These are phyloP conservation scores for Melanargia galathea DNA, from an alignment of 2,888 invertebrate species.

Conservation along the genomic window DNA sequence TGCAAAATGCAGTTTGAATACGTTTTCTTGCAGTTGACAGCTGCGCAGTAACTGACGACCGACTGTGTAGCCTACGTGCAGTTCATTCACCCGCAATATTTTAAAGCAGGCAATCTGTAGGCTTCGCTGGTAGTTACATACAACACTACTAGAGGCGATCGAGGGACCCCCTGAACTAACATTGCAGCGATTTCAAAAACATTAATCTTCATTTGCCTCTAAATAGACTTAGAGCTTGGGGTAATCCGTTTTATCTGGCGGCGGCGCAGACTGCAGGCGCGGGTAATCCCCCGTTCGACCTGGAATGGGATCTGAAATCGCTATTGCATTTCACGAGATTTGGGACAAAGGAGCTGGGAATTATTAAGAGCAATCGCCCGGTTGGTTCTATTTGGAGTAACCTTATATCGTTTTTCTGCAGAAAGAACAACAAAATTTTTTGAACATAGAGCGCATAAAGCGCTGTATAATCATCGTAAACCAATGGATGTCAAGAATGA, in stretches of 20 bases:
- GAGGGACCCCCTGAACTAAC: slow-evolving; percentile 3
- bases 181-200: slow-evolving; percentile 12
- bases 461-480: too few species aligned
- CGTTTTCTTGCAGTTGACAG: too few species aligned
- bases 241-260: slow-evolving; percentile 20
- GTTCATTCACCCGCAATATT: too few species aligned
- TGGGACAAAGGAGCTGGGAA: slow-evolving; percentile 11
- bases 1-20: too few species aligned
- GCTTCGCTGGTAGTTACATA: too few species aligned
- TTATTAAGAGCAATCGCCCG: neutral
- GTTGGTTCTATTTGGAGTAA: neutral
- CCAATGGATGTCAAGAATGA: too few species aligned
- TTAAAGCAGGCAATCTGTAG: too few species aligned
- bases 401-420: neutral
- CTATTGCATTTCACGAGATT: slow-evolving; percentile 29
- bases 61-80: too few species aligned
- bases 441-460: too few species aligned
- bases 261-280: slow-evolving; percentile 8
- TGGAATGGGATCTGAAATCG: slow-evolving; percentile 19
- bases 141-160: neutral
- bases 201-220: slow-evolving; percentile 24
- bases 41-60: too few species aligned
- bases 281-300: slow-evolving; percentile 25
- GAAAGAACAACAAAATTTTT: neutral
- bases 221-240: slow-evolving; percentile 17